A percentile compares a stretch with the other conserved stretches of the same genome.
These are phyloP conservation scores for Papilio helenus DNA, from an alignment of 1,140 invertebrate genomes.

Conservation along the genomic window DNA sequence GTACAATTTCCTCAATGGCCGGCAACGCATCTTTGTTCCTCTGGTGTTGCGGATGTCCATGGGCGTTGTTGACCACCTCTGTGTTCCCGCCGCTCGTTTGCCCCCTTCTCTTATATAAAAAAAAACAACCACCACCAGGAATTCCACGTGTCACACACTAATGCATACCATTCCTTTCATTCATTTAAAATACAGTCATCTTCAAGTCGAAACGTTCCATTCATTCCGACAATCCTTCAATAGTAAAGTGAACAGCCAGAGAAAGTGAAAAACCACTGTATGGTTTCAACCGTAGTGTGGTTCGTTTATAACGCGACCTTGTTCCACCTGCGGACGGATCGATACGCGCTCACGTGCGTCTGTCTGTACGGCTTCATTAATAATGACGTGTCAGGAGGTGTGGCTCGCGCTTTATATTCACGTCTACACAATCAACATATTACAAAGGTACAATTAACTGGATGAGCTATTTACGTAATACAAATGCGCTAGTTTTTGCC, in stretches of 20 bases:
- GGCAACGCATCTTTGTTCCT: too few species aligned
- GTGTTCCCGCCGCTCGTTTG: too few species aligned
- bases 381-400: conserved; percentile 8
- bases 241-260: background rate
- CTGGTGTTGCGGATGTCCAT: too few species aligned
- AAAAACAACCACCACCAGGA: too few species aligned
- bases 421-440: conserved; percentile 21
- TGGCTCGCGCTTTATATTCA: conserved; percentile 5
- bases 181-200: too few species aligned
- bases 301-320: conserved; percentile 43
- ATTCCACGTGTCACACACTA: too few species aligned
- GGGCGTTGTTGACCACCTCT: too few species aligned
- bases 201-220: too few species aligned
- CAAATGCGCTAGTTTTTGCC: background rate
- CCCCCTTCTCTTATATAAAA: too few species aligned
- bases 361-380: conserved; percentile 34
- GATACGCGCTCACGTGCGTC: conserved; percentile 37
- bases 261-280: background rate
- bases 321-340: conserved; percentile 43
- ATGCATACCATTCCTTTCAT: too few species aligned
- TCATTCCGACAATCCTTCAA: too few species aligned
- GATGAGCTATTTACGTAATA: conserved; percentile 18
- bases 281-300: background rate
- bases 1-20: too few species aligned
- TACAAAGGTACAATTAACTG: conserved; percentile 17